Conservation (phyloP, 1,140 invertebrate genomes). For the Zaprionus nigranus region DNA sequence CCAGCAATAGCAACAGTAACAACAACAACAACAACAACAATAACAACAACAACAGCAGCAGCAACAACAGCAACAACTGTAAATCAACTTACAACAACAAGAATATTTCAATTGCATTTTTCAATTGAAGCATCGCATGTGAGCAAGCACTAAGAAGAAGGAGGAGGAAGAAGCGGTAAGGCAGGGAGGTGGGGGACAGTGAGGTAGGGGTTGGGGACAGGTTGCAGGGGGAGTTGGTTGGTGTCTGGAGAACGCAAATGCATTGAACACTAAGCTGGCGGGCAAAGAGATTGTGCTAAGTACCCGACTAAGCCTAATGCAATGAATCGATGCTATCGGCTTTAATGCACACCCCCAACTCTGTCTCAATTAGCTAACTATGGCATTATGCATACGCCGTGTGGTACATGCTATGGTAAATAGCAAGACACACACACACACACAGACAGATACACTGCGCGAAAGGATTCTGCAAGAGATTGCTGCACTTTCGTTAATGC, state of each 20-base stretch:
- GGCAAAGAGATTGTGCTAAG: constrained; percentile 25
- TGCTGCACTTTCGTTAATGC: too few relatives aligned
- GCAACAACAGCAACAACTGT: neutral
- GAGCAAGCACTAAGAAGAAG: constrained; percentile 6
- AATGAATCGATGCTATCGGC: constrained; percentile 2
- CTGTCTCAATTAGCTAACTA: neutral
- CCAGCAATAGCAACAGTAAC: constrained; percentile 9
- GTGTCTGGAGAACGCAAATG: constrained; percentile 56
- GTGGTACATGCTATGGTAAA: neutral
- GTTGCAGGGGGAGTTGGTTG: neutral
- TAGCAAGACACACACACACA: neutral
- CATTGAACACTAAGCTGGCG: constrained; percentile 61
- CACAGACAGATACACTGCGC: too few relatives aligned
- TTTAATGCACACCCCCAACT: neutral
- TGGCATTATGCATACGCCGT: constrained; percentile 4
- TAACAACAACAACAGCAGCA: neutral
- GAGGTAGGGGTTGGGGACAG: too few relatives aligned
- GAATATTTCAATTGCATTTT: constrained; percentile 28
- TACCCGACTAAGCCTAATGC: constrained; percentile 25
- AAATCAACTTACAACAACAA: constrained; percentile 20
- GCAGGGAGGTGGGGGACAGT: neutral
- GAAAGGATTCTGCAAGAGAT: too few relatives aligned
- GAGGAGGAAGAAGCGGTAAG: neutral
- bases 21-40: neutral
- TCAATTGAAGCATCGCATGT: constrained; percentile 31